phyloP scores from a whole-genome alignment of 2,888 invertebrate species.

The Caradrina kadenii region DNA sequence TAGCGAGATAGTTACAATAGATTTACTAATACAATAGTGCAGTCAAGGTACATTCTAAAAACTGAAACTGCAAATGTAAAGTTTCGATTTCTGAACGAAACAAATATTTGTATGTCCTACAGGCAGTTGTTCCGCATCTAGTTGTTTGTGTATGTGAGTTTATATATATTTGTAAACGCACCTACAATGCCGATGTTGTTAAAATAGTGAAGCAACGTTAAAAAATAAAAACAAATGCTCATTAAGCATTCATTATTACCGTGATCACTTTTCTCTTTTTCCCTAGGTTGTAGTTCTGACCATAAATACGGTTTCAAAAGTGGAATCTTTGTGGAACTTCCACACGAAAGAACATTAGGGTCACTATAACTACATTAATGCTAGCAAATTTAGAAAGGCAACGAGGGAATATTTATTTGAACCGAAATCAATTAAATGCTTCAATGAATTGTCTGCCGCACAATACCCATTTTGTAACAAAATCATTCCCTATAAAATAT shows the following conservation, averaged over 20 bases:
- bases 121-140: too few relatives aligned
- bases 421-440: slow-evolving; percentile 58
- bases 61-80: too few relatives aligned
- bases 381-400: slow-evolving; percentile 37
- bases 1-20: too few relatives aligned
- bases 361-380: slow-evolving; percentile 28
- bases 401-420: slow-evolving; percentile 42
- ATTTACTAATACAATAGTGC: too few relatives aligned
- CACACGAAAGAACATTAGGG: slow-evolving; percentile 19
- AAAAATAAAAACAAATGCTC: too few relatives aligned
- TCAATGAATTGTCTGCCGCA: slow-evolving; percentile 52
- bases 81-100: too few relatives aligned
- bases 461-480: slow-evolving; percentile 41
- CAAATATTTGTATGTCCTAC: too few relatives aligned
- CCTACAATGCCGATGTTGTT: too few relatives aligned
- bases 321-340: slow-evolving; percentile 1
- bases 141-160: too few relatives aligned
- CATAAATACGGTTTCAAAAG: slow-evolving; percentile 1
- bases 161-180: too few relatives aligned
- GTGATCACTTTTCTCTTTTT: slow-evolving; percentile 12
- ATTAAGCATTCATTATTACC: background rate
- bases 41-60: too few relatives aligned
- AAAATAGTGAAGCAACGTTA: too few relatives aligned
- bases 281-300: background rate
- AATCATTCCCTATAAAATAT: slow-evolving; percentile 30